Percentiles rank a stretch among this genome's conserved stretches.
Evolutionary conservation across 2,797 vertebrate species (phyloP).

Genomic region (Pseudomugil gertrudae): DNA sequence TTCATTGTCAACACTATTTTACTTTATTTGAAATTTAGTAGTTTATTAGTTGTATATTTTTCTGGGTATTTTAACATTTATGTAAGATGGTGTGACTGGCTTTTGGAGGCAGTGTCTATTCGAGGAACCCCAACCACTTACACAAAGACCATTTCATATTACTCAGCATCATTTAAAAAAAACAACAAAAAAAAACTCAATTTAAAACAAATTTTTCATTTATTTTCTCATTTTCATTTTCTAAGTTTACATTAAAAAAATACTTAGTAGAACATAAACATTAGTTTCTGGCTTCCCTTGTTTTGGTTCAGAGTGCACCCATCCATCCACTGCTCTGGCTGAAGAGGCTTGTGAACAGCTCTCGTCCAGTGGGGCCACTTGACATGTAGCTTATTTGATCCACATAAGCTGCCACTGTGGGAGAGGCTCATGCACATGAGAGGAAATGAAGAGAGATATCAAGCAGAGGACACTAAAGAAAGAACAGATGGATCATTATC

Average conservation of each 20-base stretch:
- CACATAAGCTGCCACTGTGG: slow-evolving; percentile 39
- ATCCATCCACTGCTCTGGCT: slow-evolving; percentile 37
- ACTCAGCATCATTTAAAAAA: too few species aligned
- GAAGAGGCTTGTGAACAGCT: slow-evolving; percentile 61
- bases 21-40: neutral
- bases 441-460: neutral
- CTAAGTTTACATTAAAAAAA: slow-evolving; percentile 3
- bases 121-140: neutral
- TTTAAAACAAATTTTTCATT: neutral
- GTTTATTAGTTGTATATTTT: neutral
- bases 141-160: neutral
- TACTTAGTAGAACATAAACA: slow-evolving; percentile 34
- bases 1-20: neutral
- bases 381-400: slow-evolving; percentile 60
- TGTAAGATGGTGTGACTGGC: neutral
- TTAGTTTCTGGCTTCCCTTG: slow-evolving; percentile 40
- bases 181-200: too few species aligned
- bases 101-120: neutral
- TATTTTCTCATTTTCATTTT: neutral
- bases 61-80: neutral
- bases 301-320: slow-evolving; percentile 35
- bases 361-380: slow-evolving; percentile 44
- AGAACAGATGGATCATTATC: slow-evolving; percentile 10
- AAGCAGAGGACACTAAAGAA: slow-evolving; percentile 6
- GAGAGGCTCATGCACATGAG: slow-evolving; percentile 30